Percentiles rank a stretch among this genome's conserved stretches.
Conservation (phyloP, 2,888 invertebrate genomes). For the Parascotia fuliginaria region DNA sequence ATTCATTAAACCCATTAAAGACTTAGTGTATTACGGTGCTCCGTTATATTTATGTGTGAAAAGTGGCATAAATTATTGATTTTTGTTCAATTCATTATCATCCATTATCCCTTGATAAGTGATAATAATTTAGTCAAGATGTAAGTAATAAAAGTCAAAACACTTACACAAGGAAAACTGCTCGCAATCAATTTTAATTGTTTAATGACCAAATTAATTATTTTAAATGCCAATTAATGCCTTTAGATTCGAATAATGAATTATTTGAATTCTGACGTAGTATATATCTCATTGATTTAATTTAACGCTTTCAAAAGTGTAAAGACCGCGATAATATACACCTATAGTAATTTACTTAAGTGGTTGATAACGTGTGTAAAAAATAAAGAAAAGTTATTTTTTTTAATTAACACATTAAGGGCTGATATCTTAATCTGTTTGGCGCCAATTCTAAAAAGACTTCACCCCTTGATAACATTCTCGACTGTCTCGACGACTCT, state of each 20-base stretch:
- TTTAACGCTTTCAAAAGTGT: conserved; percentile 74
- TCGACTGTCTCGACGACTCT: conserved; percentile 53
- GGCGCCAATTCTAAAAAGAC: conserved; percentile 82
- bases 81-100: conserved; percentile 27
- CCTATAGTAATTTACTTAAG: conserved; percentile 71
- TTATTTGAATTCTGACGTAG: conserved; percentile 42
- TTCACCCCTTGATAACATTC: conserved; percentile 73
- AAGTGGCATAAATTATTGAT: conserved; percentile 5
- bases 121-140: conserved; percentile 27
- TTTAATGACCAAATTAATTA: conserved; percentile 34
- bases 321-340: conserved; percentile 72
- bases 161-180: conserved; percentile 20
- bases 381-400: conserved; percentile 72
- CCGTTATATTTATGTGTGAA: neutral
- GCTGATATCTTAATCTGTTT: conserved; percentile 81
- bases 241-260: conserved; percentile 35
- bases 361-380: conserved; percentile 72
- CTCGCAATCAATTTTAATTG: conserved; percentile 27
- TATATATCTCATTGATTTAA: conserved; percentile 55
- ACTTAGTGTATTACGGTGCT: neutral
- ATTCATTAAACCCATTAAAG: neutral
- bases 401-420: conserved; percentile 84
- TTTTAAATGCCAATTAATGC: conserved; percentile 41
- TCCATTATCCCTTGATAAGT: conserved; percentile 19
- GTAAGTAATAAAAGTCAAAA: conserved; percentile 22